Conservation (phyloP, 2,797 vertebrate species). For the Darevskia nairensis region DNA sequence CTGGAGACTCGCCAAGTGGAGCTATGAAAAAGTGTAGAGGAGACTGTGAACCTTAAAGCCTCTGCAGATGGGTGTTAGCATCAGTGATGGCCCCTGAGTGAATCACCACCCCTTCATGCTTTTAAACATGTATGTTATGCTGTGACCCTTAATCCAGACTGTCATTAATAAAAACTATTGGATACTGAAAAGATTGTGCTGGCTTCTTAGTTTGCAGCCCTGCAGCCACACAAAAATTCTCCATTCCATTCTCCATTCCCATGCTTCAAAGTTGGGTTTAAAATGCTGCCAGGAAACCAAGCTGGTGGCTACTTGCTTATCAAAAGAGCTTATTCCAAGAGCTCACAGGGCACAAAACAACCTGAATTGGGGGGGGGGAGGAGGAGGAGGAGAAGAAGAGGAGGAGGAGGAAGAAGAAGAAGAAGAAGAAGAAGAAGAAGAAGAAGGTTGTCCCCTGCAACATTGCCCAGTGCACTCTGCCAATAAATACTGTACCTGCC, state of each 20-base stretch:
- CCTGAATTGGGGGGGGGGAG: no score
- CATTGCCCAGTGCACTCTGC: no score
- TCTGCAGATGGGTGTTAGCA: background rate
- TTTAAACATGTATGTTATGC: background rate
- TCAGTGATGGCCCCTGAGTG: background rate
- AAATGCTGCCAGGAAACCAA: no score
- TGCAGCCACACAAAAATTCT: no score
- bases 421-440: no score
- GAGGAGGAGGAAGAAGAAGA: no score
- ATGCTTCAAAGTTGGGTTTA: no score
- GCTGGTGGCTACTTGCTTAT: no score
- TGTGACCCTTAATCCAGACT: background rate
- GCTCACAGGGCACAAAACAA: background rate
- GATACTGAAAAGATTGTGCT: background rate
- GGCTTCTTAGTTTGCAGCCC: background rate
- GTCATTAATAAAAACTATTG: no score
- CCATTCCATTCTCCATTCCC: no score
- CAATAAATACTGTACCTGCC: no score
- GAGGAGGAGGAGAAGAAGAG: background rate
- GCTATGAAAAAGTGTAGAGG: slow-evolving; percentile 75
- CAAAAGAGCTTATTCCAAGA: background rate
- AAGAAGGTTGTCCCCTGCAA: no score
- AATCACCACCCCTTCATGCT: background rate
- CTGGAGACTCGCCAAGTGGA: slow-evolving; percentile 87
- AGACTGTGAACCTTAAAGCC: background rate